phyloP scores from a whole-genome alignment of 2,113 vertebrate genomes.

The Oncorhynchus clarkii region DNA sequence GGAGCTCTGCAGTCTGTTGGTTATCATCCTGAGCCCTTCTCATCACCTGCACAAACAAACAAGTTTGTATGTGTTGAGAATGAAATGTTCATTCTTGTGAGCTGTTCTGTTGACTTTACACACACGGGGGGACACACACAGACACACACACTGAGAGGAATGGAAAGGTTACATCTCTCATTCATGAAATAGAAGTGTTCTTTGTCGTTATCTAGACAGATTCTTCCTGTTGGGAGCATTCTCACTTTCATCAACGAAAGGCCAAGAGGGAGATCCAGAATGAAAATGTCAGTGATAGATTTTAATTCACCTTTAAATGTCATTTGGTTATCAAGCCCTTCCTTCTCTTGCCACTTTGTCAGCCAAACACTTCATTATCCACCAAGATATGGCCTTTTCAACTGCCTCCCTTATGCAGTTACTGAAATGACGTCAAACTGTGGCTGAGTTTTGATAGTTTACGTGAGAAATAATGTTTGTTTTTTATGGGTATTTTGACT shows the following conservation, averaged over 20 bases:
- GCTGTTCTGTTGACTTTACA: not conserved
- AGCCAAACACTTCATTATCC: not conserved
- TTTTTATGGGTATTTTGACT: too few species aligned
- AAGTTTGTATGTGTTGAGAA: not conserved
- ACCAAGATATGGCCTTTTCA: not conserved
- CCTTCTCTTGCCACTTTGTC: not conserved
- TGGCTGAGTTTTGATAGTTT: too few species aligned
- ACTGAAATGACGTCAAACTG: too few species aligned
- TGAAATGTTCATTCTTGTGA: not conserved
- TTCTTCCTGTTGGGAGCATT: not conserved
- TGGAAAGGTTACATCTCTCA: not conserved
- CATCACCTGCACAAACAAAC: not conserved
- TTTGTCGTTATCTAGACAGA: constrained; percentile 3
- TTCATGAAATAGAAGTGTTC: not conserved
- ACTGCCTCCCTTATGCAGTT: too few species aligned
- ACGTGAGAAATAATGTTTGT: too few species aligned
- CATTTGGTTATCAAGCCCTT: not conserved
- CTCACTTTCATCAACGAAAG: not conserved
- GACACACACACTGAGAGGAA: not conserved
- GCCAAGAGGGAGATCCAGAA: not conserved
- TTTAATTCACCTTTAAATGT: constrained; percentile 7
- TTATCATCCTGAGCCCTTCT: not conserved
- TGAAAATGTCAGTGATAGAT: not conserved
- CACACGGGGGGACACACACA: not conserved
- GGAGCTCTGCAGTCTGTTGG: not conserved